phyloP scores from a whole-genome alignment of 2,113 vertebrate species.

The Sylvilagus bachmani region DNA sequence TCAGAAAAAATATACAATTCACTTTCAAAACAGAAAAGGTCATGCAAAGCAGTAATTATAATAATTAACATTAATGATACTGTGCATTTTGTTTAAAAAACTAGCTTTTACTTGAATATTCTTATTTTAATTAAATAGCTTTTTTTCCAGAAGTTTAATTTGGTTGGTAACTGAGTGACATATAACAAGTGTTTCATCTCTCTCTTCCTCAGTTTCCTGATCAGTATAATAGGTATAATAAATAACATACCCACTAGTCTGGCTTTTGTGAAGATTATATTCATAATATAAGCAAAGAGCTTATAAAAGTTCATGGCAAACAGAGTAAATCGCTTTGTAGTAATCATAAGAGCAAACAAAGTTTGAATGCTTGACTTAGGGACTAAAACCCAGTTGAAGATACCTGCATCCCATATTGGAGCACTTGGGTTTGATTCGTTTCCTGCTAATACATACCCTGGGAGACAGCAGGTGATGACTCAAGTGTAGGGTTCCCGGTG shows the following conservation, averaged over 20 bases:
- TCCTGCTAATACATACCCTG: no score
- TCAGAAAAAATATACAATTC: not conserved
- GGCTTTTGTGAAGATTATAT: not conserved
- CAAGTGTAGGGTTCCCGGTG: no score
- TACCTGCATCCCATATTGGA: no score
- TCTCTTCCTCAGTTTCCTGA: not conserved
- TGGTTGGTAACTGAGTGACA: slow-evolving; percentile 19
- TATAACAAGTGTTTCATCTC: not conserved
- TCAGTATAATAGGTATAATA: not conserved
- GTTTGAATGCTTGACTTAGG: no score
- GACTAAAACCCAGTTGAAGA: no score
- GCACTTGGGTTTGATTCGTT: no score
- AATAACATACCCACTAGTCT: not conserved
- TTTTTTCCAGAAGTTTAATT: not conserved
- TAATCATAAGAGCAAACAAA: not conserved
- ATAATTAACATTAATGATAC: not conserved
- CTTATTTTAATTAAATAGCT: not conserved
- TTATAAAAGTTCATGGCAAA: not conserved
- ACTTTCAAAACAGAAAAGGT: not conserved
- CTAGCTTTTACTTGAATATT: not conserved
- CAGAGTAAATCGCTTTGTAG: not conserved
- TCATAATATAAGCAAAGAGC: not conserved
- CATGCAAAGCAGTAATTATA: not conserved
- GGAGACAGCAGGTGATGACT: no score
- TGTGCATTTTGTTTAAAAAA: not conserved